These are phyloP conservation scores for Daktulosphaira vitifoliae DNA, from an alignment of 1,140 invertebrate genomes.

Conservation along the genomic window DNA sequence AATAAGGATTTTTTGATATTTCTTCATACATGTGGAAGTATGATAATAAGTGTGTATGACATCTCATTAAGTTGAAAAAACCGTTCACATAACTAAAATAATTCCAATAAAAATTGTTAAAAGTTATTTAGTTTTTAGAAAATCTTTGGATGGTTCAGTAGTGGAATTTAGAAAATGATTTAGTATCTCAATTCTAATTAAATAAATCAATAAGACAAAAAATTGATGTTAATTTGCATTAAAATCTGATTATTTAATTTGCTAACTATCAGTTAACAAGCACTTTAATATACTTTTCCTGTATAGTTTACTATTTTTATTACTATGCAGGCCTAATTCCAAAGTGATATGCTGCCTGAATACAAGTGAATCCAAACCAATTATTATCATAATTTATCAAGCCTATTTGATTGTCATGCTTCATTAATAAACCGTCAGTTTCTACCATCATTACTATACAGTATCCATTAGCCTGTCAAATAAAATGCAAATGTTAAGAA, in stretches of 20 bases:
- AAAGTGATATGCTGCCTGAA: conserved; percentile 9
- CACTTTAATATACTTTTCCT: too few species aligned
- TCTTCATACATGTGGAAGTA: conserved; percentile 2
- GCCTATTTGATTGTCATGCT: neutral
- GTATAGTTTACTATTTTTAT: too few species aligned
- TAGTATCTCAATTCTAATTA: too few species aligned
- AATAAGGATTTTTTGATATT: neutral
- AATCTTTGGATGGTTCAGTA: too few species aligned
- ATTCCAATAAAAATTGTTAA: neutral
- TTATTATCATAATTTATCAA: neutral
- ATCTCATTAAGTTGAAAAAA: conserved; percentile 7
- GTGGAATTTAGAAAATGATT: too few species aligned
- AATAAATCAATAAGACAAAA: too few species aligned
- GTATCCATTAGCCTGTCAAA: conserved; percentile 11
- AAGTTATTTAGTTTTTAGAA: too few species aligned
- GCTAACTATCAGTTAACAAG: too few species aligned
- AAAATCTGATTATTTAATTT: too few species aligned
- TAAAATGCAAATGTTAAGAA: too few species aligned
- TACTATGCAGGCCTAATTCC: conserved; percentile 11
- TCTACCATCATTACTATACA: conserved; percentile 8
- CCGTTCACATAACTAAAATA: conserved; percentile 1
- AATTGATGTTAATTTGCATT: too few species aligned
- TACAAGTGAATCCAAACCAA: conserved; percentile 1
- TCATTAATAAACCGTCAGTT: conserved; percentile 2
- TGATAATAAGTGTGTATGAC: neutral